Evolutionary conservation across 2,797 vertebrate species (phyloP).

Genomic region (Pseudomugil tenellus): DNA sequence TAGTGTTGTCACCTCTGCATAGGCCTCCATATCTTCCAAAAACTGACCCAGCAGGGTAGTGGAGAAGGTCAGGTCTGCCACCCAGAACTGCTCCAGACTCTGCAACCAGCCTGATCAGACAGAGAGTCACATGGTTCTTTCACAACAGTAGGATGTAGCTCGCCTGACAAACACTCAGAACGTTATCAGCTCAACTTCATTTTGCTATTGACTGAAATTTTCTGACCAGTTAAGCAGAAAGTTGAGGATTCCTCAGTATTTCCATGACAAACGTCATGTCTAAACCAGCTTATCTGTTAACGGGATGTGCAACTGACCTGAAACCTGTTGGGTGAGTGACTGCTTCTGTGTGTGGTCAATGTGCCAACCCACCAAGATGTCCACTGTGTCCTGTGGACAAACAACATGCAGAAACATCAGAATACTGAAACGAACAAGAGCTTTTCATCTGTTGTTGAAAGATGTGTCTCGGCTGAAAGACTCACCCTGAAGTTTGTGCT

Average conservation of each 20-base stretch:
- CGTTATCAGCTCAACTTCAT: no score
- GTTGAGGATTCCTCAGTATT: no score
- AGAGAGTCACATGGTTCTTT: not conserved
- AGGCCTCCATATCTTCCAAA: constrained; percentile 99
- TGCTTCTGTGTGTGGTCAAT: constrained; percentile 98
- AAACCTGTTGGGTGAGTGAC: constrained; percentile 93
- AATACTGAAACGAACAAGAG: fast-evolving
- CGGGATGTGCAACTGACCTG: constrained; percentile 83
- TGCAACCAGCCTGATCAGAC: constrained; percentile 90
- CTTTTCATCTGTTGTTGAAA: not conserved
- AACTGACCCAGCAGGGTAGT: constrained; percentile 97
- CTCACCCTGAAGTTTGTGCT: constrained; percentile 98
- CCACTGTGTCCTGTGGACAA: constrained; percentile 91
- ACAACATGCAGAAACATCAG: not conserved
- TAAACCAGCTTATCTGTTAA: not conserved
- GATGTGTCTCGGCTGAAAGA: fast-evolving
- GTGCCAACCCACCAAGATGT: constrained; percentile 98
- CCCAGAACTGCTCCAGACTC: constrained; percentile 99
- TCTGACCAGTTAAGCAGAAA: no score
- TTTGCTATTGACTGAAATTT: not conserved
- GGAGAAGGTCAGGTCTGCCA: constrained; percentile 97
- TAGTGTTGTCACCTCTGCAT: constrained; percentile 88
- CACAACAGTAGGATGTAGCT: not conserved
- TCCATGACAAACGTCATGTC: no score
- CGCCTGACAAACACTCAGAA: not conserved